These are phyloP conservation scores for Dendropsophus ebraccatus DNA, from an alignment of 2,113 vertebrate genomes.

Conservation along the genomic window DNA sequence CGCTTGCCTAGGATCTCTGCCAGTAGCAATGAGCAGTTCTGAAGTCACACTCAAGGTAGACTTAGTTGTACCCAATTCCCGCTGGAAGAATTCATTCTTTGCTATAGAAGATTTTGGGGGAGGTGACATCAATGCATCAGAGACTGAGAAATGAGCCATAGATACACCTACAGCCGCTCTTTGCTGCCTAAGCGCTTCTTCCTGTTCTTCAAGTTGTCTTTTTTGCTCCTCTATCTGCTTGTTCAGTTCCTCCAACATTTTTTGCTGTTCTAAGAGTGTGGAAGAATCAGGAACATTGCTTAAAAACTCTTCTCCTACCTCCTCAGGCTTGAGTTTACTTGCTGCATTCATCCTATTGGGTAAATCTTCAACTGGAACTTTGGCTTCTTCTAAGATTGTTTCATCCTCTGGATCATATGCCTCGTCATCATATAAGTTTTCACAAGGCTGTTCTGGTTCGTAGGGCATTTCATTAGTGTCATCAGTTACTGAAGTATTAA, in stretches of 20 bases:
- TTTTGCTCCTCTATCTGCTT: conserved; percentile 97
- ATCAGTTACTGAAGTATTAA: conserved; percentile 63
- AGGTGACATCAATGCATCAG: conserved; percentile 90
- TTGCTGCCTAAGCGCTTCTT: conserved; percentile 90
- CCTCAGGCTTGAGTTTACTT: conserved; percentile 58
- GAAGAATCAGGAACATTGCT: conserved; percentile 63
- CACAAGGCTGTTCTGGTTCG: conserved; percentile 61
- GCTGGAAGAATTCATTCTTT: conserved; percentile 79
- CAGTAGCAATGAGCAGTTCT: conserved; percentile 75
- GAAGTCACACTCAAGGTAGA: conserved; percentile 66
- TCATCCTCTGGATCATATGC: conserved; percentile 97
- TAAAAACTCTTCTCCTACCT: conserved; percentile 60
- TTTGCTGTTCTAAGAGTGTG: conserved; percentile 88
- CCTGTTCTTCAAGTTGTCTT: conserved; percentile 90
- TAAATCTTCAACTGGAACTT: conserved; percentile 76
- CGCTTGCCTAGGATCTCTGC: conserved; percentile 81
- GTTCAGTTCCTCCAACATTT: conserved; percentile 93
- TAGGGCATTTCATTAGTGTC: conserved; percentile 64
- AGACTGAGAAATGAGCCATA: conserved; percentile 95
- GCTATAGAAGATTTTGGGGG: conserved; percentile 77
- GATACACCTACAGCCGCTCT: conserved; percentile 91
- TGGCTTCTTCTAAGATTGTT: conserved; percentile 89
- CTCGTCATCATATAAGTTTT: conserved; percentile 71
- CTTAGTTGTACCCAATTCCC: conserved; percentile 76
- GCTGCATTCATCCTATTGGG: conserved; percentile 70